Evolutionary conservation across 2,888 invertebrate species (phyloP), one percentile per base, ranked within the genome.

Genomic region (Lepidocyrtinus sp.): DNA sequence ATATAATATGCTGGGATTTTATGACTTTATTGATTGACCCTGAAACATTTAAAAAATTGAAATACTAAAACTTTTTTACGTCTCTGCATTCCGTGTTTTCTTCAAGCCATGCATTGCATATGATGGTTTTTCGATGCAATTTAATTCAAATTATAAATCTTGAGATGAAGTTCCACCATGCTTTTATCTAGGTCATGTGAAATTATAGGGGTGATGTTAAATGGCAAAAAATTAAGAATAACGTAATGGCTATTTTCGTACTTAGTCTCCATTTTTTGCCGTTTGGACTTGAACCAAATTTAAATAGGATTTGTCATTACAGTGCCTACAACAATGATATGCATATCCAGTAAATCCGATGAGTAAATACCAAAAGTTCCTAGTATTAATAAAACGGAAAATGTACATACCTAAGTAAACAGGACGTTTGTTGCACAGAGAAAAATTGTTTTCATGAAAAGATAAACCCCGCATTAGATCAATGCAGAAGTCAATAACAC

Each of bases 281-380:
- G 79, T 61, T 86, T 86, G 86, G 86, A 83, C 82, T 83, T 83
- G 84, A 83, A 84, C 86, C 86, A 86, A 86, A 83, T 85, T 81
- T 67, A 45, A 36, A 7, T 5, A 36, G 36, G 36, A 7, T 36
- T 36, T 36, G 36, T 36, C 5, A 36, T 5, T 36, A 36, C 36
- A 7, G 36, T 36, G n/a, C n/a, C n/a, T n/a, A n/a, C n/a, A n/a
- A n/a, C n/a, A n/a, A n/a, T n/a, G n/a, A n/a, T n/a, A n/a, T n/a
- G n/a, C n/a, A n/a, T n/a, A 36, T 36, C 36, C 12, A 36, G 36
- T 36, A 12, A 36, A 5, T 5, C 5, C 12, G 36, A 12, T 36
- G 36, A 12, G 12, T 36, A 36, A 36, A 36, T 36, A 36, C 36
- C 12, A 36, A 12, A 36, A 36, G 12, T 36, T 36, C 12, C 36